Evolutionary conservation across 2,797 vertebrate genomes (phyloP).

Genomic region (Pogonophryne albipinna): DNA sequence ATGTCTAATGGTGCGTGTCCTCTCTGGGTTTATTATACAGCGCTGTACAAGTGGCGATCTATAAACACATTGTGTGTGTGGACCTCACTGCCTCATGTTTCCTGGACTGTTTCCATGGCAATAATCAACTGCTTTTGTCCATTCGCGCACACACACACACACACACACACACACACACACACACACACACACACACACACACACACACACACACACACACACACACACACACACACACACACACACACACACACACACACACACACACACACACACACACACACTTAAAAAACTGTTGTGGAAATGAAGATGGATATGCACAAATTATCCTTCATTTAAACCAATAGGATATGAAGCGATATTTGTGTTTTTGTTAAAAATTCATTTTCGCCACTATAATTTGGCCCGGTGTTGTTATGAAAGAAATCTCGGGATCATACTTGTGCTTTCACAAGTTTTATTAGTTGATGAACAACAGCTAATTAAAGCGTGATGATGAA

Average conservation of each 20-base stretch:
- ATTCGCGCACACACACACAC: neutral
- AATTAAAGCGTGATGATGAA: neutral
- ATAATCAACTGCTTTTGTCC: constrained; percentile 38
- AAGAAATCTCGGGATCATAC: neutral
- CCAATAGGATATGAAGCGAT: constrained; percentile 37
- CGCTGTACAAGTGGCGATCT: neutral
- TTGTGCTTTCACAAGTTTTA: neutral
- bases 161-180: no score
- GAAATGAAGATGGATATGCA: constrained; percentile 46
- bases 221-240: no score
- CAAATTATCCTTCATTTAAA: constrained; percentile 45
- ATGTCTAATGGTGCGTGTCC: neutral
- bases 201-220: no score
- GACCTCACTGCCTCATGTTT: constrained; percentile 9
- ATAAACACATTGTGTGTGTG: neutral
- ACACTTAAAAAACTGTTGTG: constrained; percentile 27
- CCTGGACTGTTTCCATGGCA: constrained; percentile 62
- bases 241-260: no score
- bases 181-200: no score
- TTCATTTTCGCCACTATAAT: neutral
- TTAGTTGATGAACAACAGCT: neutral
- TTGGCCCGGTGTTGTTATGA: neutral
- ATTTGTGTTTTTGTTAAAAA: constrained; percentile 14
- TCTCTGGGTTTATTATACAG: neutral
- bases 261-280: no score